A percentile compares a stretch with the other conserved stretches of the same genome.
Evolutionary conservation across 2,113 vertebrate species (phyloP).

Genomic region (Mastomys coucha): DNA sequence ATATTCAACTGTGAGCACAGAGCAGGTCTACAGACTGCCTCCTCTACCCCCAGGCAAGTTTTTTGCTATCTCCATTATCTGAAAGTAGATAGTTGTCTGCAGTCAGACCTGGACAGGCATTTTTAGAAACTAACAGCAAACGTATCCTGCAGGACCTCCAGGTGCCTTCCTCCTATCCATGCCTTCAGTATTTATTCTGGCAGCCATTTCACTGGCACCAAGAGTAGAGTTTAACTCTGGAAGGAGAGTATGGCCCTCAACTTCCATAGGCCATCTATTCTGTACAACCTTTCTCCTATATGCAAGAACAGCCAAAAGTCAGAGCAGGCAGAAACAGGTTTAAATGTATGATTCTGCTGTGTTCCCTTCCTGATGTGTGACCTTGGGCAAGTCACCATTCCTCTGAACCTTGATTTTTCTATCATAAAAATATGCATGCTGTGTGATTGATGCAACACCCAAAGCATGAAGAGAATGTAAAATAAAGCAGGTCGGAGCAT

Average conservation of each 20-base stretch:
- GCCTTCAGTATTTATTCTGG: background rate
- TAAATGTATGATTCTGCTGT: background rate
- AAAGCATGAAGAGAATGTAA: background rate
- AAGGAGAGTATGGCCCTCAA: background rate
- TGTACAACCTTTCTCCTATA: background rate
- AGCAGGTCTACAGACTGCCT: background rate
- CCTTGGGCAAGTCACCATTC: background rate
- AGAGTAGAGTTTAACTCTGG: background rate
- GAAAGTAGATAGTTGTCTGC: background rate
- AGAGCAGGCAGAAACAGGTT: background rate
- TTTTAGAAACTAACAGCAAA: background rate
- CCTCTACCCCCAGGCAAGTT: background rate
- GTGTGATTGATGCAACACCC: background rate
- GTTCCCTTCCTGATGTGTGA: background rate
- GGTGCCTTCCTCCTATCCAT: background rate
- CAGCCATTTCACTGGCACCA: background rate
- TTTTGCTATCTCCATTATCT: background rate
- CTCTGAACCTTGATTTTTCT: background rate
- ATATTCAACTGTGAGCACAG: background rate
- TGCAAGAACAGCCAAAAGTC: background rate
- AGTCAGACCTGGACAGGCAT: background rate
- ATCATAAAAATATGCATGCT: background rate
- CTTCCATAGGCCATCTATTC: background rate
- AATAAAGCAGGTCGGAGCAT: background rate
- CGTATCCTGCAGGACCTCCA: background rate